Conservation (phyloP, 2,113 vertebrate species). For the Columba livia region DNA sequence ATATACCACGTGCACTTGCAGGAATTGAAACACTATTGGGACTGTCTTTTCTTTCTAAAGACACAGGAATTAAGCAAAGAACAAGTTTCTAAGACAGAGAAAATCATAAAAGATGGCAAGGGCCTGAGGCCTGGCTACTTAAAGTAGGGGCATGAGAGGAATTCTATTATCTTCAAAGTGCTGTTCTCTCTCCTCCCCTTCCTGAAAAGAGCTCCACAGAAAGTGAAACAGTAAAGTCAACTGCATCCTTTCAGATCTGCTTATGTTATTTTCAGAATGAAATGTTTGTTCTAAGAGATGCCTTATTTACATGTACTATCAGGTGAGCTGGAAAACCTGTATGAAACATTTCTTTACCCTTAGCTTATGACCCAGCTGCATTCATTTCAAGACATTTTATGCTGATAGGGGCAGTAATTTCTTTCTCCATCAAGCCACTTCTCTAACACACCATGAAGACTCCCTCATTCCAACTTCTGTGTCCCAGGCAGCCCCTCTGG, state of each 20-base stretch:
- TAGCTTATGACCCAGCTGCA: not conserved
- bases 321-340: not conserved
- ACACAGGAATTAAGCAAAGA: not conserved
- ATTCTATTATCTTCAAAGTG: not conserved
- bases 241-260: not conserved
- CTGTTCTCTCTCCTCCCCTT: not conserved
- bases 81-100: not conserved
- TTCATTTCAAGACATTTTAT: not conserved
- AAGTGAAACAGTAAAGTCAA: not conserved
- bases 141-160: not conserved
- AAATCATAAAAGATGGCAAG: not conserved
- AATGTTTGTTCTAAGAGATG: not conserved
- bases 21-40: not conserved
- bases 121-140: not conserved
- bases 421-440: not conserved
- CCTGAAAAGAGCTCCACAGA: not conserved
- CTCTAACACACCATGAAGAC: rapidly evolving
- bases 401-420: not conserved
- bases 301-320: not conserved
- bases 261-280: not conserved
- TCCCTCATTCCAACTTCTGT: not conserved
- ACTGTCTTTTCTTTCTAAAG: not conserved
- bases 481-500: not conserved
- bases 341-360: not conserved
- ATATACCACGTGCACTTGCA: not conserved